Evolutionary conservation across 2,888 invertebrate genomes (phyloP).

Genomic region (Ormyrus pomaceus): DNA sequence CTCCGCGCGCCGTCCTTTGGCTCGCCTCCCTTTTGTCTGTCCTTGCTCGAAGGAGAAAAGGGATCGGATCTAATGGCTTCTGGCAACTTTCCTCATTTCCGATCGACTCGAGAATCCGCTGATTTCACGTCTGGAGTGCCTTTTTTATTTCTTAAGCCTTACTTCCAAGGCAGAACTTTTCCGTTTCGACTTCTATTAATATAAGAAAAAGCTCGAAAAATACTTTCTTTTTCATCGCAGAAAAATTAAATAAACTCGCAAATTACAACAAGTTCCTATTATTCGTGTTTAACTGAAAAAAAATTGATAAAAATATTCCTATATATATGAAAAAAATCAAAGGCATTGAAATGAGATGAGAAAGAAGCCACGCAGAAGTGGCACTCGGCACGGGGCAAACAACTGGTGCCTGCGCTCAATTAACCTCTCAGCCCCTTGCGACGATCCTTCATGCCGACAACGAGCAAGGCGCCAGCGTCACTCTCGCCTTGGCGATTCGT

Average conservation of each 20-base stretch:
- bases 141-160: slow-evolving; percentile 15
- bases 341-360: too few relatives aligned
- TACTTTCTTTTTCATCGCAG: too few relatives aligned
- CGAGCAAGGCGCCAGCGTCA: slow-evolving; percentile 60
- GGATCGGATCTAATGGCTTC: slow-evolving; percentile 59
- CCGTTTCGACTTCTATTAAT: too few relatives aligned
- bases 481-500: too few relatives aligned
- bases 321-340: too few relatives aligned
- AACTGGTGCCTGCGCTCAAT: not conserved
- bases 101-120: slow-evolving; percentile 63
- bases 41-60: slow-evolving; percentile 36
- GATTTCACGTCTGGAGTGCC: slow-evolving; percentile 23
- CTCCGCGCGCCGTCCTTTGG: slow-evolving; percentile 28
- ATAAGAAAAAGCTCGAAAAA: too few relatives aligned
- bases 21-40: slow-evolving; percentile 13
- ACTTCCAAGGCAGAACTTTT: not conserved
- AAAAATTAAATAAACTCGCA: too few relatives aligned
- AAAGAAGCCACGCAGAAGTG: too few relatives aligned
- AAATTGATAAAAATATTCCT: too few relatives aligned
- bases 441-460: slow-evolving; percentile 38
- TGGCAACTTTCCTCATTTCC: slow-evolving; percentile 70
- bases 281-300: slow-evolving; percentile 8
- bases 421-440: not conserved
- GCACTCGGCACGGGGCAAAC: too few relatives aligned
- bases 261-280: not conserved